Percentiles rank a stretch among this genome's conserved stretches.
Conservation (phyloP, 1,140 invertebrate species). For the Pararge aegeria region DNA sequence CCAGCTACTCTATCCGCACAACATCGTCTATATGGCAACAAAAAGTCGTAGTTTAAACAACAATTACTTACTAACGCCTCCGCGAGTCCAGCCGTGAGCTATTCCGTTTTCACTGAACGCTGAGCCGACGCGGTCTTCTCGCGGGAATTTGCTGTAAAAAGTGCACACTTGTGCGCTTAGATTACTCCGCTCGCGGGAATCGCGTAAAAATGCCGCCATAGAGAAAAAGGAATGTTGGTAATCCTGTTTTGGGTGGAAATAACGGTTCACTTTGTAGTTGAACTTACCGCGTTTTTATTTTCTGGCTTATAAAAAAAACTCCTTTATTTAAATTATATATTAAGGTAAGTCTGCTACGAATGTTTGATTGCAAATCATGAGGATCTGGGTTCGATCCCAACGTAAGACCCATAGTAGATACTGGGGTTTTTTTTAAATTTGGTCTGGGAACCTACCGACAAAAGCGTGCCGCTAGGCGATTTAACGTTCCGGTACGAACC, state of each 20-base stretch:
- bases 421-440: no score
- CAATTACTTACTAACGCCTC: slow-evolving; percentile 58
- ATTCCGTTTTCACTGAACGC: neutral
- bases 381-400: no score
- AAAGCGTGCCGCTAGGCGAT: no score
- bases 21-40: slow-evolving; percentile 32
- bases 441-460: no score
- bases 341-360: no score
- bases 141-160: neutral
- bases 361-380: no score
- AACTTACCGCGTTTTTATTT: no score
- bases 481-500: no score
- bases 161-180: neutral
- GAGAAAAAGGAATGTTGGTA: neutral
- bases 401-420: no score
- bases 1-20: slow-evolving; percentile 19
- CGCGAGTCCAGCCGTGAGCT: slow-evolving; percentile 31
- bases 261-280: neutral
- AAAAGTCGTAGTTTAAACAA: slow-evolving; percentile 45
- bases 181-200: neutral
- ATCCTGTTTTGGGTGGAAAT: slow-evolving; percentile 5
- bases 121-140: neutral
- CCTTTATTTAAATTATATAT: no score
- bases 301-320: no score
- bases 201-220: neutral